Evolutionary conservation across 2,797 vertebrate genomes (phyloP), one percentile per base, ranked within the genome.

Genomic region (Mastacembelus armatus): DNA sequence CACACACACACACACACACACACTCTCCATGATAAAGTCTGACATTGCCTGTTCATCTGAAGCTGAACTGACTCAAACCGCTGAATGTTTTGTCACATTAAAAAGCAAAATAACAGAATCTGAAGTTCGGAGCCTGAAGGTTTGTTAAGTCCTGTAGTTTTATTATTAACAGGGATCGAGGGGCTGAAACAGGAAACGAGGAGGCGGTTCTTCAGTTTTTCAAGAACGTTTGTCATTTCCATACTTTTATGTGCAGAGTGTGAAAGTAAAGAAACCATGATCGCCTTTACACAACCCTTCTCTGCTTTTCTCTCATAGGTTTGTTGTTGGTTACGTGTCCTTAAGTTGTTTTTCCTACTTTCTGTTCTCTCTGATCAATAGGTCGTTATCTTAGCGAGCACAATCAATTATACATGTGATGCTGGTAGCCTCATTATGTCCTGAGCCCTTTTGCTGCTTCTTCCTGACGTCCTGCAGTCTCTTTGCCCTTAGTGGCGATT

Each of bases 371-470:
- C 5, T 0, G 40, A 64, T 65, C 51, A 15, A 9, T 27, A 32
- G 61, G 29, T 54, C 1, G 65, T 67, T 44, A 27, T 50, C 62
- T 27, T 54, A 18, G 71, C n/a, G 5, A 54, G 43, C 33, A 10
- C 26, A 7, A 62, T 86, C 16, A 68, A 83, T 86, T 63, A 79
- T 80, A 72, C 47, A 81, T 56, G 9, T 1, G 1, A 12, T 10
- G 10, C 21, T 8, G 18, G 56, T 14, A 1, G 69, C 63, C 74
- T 85, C 71, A 73, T 85, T 78, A 78, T 42, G 70, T 10, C 3
- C 30, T 8, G 12, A 38, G 73, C n/a, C 63, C 69, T 78, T 74
- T 76, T 21, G 59, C 47, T 6, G 10, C 15, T 22, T 45, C 43
- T 29, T 12, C 0, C 61, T 24, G 64, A 32, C 21, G 7, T 45